Conservation (phyloP, 2,797 vertebrate genomes). For the Rhodeus uyekii region DNA sequence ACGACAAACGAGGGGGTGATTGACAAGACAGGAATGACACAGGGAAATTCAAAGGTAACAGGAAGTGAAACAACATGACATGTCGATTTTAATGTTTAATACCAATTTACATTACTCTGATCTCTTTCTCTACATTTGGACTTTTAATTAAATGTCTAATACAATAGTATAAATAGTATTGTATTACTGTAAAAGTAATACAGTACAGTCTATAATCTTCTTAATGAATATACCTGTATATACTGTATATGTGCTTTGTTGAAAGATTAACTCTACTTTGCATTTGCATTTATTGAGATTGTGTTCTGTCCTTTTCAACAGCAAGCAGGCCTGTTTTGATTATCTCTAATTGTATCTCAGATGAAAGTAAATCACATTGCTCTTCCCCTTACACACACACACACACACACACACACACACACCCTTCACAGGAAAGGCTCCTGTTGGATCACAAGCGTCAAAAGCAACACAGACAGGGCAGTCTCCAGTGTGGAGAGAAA, state of each 20-base stretch:
- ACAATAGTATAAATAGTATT: neutral
- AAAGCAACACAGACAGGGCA: conserved; percentile 41
- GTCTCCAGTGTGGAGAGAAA: conserved; percentile 46
- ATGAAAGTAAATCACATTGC: conserved; percentile 31
- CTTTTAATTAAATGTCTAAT: too few species aligned
- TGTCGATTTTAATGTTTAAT: neutral
- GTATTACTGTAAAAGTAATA: too few species aligned
- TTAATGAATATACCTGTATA: too few species aligned
- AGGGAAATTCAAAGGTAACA: too few species aligned
- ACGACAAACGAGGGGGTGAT: too few species aligned
- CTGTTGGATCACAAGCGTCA: conserved; percentile 55
- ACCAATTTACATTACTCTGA: neutral
- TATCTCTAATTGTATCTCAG: conserved; percentile 22
- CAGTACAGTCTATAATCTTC: too few species aligned
- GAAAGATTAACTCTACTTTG: neutral
- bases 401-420: conserved; percentile 44
- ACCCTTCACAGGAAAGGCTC: conserved; percentile 48
- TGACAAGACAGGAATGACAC: too few species aligned
- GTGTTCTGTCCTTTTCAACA: conserved; percentile 24
- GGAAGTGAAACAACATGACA: too few species aligned
- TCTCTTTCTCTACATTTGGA: neutral
- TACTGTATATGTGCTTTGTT: neutral
- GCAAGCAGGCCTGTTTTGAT: conserved; percentile 25
- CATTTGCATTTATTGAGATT: conserved; percentile 12
- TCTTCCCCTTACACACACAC: conserved; percentile 29